Conservation (phyloP, 2,888 invertebrate genomes). For the Hartigia nigra region DNA sequence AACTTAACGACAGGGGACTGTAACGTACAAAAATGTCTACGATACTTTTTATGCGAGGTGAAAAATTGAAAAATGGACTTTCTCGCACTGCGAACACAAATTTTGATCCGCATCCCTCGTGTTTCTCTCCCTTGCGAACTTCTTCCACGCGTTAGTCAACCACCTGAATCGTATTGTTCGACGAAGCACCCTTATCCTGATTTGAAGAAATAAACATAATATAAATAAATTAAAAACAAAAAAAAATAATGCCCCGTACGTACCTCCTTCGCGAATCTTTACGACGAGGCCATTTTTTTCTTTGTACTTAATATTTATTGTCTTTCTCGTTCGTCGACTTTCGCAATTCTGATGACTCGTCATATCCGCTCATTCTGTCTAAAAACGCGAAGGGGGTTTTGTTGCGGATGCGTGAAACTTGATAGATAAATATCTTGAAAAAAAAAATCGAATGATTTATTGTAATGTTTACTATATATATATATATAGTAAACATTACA, state of each 20-base stretch:
- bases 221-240: neutral
- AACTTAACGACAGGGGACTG: neutral
- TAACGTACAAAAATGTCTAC: neutral
- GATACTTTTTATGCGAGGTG: neutral
- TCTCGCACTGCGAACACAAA: neutral
- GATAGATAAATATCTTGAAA: neutral
- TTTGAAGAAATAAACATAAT: neutral
- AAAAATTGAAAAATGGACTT: neutral
- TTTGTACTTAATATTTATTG: neutral
- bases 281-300: neutral
- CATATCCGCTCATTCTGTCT: neutral
- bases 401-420: neutral
- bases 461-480: constrained; percentile 21
- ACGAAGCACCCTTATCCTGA: neutral
- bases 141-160: neutral
- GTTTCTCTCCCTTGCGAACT: neutral
- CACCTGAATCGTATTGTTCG: neutral
- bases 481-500: too few species aligned
- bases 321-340: neutral
- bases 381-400: neutral
- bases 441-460: neutral
- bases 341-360: neutral
- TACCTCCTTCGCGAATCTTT: neutral
- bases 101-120: neutral
- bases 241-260: neutral